These are phyloP conservation scores for Drymonia ruficornis DNA, from an alignment of 2,888 invertebrate genomes.

Conservation along the genomic window DNA sequence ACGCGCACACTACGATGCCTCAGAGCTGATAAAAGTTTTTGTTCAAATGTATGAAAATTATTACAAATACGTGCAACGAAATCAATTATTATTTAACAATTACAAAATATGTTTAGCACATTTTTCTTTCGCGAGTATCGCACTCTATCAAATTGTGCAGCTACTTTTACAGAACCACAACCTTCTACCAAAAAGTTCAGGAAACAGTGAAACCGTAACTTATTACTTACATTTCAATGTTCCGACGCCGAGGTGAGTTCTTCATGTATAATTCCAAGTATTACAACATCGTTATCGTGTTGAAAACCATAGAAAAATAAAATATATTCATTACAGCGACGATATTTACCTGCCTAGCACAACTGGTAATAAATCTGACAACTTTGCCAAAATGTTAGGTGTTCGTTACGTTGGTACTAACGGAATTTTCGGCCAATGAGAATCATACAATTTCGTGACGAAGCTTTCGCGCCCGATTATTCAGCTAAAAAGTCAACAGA, in stretches of 20 bases:
- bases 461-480: conserved; percentile 79
- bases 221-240: conserved; percentile 61
- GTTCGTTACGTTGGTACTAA: conserved; percentile 69
- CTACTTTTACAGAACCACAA: conserved; percentile 81
- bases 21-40: conserved; percentile 42
- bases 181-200: conserved; percentile 79
- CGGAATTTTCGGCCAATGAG: conserved; percentile 67
- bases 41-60: conserved; percentile 22
- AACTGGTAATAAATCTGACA: conserved; percentile 82
- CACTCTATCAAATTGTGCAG: conserved; percentile 77
- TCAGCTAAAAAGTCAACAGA: conserved; percentile 58
- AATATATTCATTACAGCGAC: conserved; percentile 66
- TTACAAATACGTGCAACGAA: conserved; percentile 23
- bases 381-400: conserved; percentile 70
- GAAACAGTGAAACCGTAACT: conserved; percentile 63
- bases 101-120: conserved; percentile 49
- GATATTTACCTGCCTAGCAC: conserved; percentile 80
- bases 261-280: conserved; percentile 52
- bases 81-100: conserved; percentile 22
- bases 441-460: conserved; percentile 55
- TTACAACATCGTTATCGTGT: conserved; percentile 58
- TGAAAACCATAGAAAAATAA: conserved; percentile 76
- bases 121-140: conserved; percentile 73
- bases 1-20: conserved; percentile 38
- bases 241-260: conserved; percentile 48